Percentiles rank a stretch among this genome's conserved stretches.
Evolutionary conservation across 2,113 vertebrate genomes (phyloP).

Genomic region (Serinus canaria): DNA sequence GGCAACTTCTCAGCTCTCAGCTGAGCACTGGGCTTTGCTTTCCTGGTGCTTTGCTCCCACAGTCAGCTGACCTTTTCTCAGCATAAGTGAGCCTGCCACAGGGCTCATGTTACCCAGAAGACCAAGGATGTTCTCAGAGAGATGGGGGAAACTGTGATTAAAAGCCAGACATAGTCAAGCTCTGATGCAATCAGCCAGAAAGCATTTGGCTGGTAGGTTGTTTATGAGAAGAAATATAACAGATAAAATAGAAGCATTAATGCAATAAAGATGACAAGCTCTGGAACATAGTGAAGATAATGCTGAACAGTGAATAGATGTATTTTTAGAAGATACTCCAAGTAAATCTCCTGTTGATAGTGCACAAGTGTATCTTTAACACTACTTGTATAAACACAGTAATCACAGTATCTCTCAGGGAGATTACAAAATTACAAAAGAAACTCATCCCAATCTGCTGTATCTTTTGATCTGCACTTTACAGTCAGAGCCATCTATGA

Average conservation of each 20-base stretch:
- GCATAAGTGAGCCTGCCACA: slow-evolving; percentile 35
- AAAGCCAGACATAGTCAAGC: not conserved
- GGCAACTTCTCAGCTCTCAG: slow-evolving; percentile 4
- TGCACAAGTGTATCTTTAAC: not conserved
- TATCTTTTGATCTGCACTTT: slow-evolving; percentile 14
- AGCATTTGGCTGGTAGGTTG: slow-evolving; percentile 5
- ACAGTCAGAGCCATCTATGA: not conserved
- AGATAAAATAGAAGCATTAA: not conserved
- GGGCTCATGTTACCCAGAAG: slow-evolving; percentile 32
- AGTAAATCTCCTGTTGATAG: not conserved
- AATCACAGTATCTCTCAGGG: not conserved
- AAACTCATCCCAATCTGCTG: not conserved
- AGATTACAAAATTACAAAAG: not conserved
- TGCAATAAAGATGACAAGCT: not conserved
- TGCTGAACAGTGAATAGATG: not conserved
- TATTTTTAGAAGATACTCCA: not conserved
- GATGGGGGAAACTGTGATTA: not conserved
- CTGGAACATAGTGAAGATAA: not conserved
- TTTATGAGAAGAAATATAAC: slow-evolving; percentile 9
- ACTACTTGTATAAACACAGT: not conserved
- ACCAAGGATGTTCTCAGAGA: slow-evolving; percentile 16
- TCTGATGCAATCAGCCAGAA: not conserved
- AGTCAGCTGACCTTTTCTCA: slow-evolving; percentile 21
- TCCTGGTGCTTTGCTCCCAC: not conserved
- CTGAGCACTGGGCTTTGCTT: not conserved